Evolutionary conservation across 2,113 vertebrate species (phyloP), one percentile per base, ranked within the genome.

Genomic region (Bombycilla garrulus): DNA sequence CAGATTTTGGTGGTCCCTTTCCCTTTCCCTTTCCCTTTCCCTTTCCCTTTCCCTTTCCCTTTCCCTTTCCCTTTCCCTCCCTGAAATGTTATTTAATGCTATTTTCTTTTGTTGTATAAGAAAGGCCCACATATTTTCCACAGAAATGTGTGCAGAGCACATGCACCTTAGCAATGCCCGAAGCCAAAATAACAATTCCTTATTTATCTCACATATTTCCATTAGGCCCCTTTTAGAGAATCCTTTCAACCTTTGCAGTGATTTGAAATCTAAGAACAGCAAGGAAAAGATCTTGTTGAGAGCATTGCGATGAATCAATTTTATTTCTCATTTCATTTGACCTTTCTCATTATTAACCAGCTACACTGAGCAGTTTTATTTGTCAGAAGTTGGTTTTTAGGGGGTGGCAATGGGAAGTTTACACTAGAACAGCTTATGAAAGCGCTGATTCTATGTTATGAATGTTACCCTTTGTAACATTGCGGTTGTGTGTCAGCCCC

Each of bases 291-390:
- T 77, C 62, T 88, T 18, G 6, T 86, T 66, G 42, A 42, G 40
- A 76, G 85, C 47, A 53, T 25, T 1, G 28, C 44, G 53, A 15
- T 6, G 36, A 92, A 91, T 87, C 71, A 73, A 76, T 91, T 91
- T 89, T 95, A 80, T 94, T 70, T 69, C 31, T 70, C 44, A 28
- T 72, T 88, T 92, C 35, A 14, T 90, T 69, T 85, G 61, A 72
- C 83, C 81, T 74, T 89, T 54, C 71, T 92, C 12, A 1, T 83
- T 95, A 92, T 97, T 97, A 96, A 96, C 96, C 96, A 97, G 85
- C 72, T 45, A 57, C 35, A 11, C 56, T 31, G 70, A 80, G 23
- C 36, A 45, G 47, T 95, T 96, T 91, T 81, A 61, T 72, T 86
- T 73, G 40, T 74, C 58, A 31, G 13, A 40, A 76, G 70, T 50